These are phyloP conservation scores for Rhopilema esculentum DNA, from an alignment of 30 jellyfish, hydroid and myxozoan genomes.

Conservation along the genomic window DNA sequence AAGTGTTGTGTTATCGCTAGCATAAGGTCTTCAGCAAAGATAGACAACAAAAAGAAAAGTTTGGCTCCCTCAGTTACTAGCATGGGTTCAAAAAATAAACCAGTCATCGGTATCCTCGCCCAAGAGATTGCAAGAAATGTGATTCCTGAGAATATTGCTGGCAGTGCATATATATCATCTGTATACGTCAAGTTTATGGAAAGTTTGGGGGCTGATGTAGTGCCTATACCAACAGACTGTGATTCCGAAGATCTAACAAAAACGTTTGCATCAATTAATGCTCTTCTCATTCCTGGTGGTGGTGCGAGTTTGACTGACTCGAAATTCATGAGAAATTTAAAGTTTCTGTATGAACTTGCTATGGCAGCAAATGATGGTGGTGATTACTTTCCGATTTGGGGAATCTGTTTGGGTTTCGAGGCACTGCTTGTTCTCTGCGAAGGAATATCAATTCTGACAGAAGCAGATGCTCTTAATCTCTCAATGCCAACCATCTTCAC, in stretches of 20 bases:
- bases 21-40: too few relatives aligned
- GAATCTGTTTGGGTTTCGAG: constrained; percentile 87
- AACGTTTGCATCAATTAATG: constrained; percentile 61
- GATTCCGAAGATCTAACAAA: constrained; percentile 26
- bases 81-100: too few relatives aligned
- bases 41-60: too few relatives aligned
- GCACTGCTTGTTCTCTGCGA: constrained; percentile 59
- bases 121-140: constrained; percentile 46
- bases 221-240: constrained; percentile 66
- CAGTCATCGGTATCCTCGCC: constrained; percentile 73
- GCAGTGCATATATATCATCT: constrained; percentile 64
- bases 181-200: constrained; percentile 77
- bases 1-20: too few relatives aligned
- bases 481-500: constrained; percentile 49
- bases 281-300: constrained; percentile 88
- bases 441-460: constrained; percentile 51
- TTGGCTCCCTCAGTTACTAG: too few relatives aligned
- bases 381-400: constrained; percentile 81
- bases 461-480: constrained; percentile 69
- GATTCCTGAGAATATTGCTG: constrained; percentile 41
- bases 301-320: constrained; percentile 72
- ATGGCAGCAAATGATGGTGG: constrained; percentile 61
- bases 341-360: constrained; percentile 54
- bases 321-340: constrained; percentile 30
- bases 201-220: constrained; percentile 74